Base-by-base conservation (phyloP, 1,140 invertebrate species). In the Pachypsylla venusta region DNA sequence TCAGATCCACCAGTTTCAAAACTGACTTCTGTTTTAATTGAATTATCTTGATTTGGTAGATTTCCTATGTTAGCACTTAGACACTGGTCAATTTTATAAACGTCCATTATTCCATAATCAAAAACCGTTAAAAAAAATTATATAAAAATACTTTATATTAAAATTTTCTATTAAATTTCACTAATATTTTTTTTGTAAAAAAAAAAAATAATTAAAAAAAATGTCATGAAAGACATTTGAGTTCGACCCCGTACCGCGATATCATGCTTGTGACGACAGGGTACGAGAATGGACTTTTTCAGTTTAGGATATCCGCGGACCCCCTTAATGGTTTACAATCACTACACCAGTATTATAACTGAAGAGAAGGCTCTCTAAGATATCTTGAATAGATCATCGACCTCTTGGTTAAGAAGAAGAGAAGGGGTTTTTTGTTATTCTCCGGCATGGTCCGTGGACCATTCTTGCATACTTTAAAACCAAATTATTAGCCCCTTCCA, bases 1-100 rank as follows among this genome's bases (percentile, higher is more conserved):
- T 84, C 83, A 56, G 80, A 79, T 69, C 81, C 81, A 3, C 42
- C 62, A 65, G 82, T 81, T 73, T 84, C 81, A 68, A 85, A 85
- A 62, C 78, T 75, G 63, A 84, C 81, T 70, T 82, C 80, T 57
- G 78, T 74, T 66, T 77, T 79, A 13, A 68, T 61, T n/a, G n/a
- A n/a, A 26, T 67, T 66, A 64, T 80, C 78, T 64, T 75, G 75
- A 61, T 75, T 73, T 67, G 77, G 77, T 60, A 74, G 74, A 69
- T 70, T 75, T 66, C 77, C 76, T 66, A 80, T 67, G 68, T 75
- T 74, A 65, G 74, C 74, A 66, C 70, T 77, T 63, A 80, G 70
- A 67, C 76, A 74, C 70, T 78, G 77, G 67, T 80, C 77, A 67
- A 80, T 76, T 74, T 80, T 78, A 70, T 79, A 80, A 70, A 79